Percentiles rank a stretch among this genome's conserved stretches.
These are phyloP conservation scores for Oophaga sylvatica DNA, from an alignment of 2,797 vertebrate species.

Conservation along the genomic window DNA sequence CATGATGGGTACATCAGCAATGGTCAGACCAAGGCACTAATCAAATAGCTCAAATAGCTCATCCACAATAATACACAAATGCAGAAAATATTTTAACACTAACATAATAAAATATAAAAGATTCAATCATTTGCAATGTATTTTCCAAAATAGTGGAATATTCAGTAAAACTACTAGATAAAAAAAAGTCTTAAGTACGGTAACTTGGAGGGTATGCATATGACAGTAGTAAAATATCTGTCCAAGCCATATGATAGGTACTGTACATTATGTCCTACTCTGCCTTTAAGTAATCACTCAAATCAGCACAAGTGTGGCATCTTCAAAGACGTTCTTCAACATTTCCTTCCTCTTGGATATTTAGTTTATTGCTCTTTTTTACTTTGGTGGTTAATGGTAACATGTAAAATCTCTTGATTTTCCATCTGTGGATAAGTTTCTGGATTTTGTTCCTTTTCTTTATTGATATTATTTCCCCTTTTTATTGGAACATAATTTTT, in stretches of 20 bases:
- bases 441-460: too few species aligned
- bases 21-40: background rate
- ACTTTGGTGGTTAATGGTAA: too few species aligned
- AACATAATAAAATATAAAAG: background rate
- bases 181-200: background rate
- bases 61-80: background rate
- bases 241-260: background rate
- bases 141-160: background rate
- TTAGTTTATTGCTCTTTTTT: too few species aligned
- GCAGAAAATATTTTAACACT: background rate
- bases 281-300: too few species aligned
- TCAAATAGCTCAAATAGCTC: conserved; percentile 4
- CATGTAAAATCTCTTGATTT: too few species aligned
- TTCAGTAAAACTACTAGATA: background rate
- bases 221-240: background rate
- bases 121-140: background rate
- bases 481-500: too few species aligned
- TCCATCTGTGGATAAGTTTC: too few species aligned
- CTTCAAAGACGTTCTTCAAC: too few species aligned
- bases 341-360: too few species aligned
- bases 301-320: too few species aligned
- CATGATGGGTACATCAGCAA: background rate
- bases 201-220: background rate
- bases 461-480: too few species aligned
- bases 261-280: too few species aligned